These are phyloP conservation scores for Styela plicata DNA, from an alignment of 23 tunicate genomes.

Conservation along the genomic window DNA sequence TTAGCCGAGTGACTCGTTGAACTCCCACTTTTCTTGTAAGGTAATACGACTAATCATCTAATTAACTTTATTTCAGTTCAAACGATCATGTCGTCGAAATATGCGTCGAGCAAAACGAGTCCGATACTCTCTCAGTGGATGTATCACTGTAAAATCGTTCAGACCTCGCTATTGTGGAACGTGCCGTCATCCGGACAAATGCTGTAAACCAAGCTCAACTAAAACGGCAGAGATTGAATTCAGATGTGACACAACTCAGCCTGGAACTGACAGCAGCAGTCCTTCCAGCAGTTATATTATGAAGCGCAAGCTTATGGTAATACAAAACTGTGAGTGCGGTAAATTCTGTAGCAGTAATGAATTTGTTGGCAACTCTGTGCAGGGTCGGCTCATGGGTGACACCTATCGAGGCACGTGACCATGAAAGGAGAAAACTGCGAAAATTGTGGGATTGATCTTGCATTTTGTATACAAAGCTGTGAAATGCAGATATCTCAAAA, in stretches of 20 bases:
- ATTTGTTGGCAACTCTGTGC: background rate
- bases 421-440: too few relatives aligned
- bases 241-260: constrained; percentile 25
- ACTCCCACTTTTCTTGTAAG: too few relatives aligned
- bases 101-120: constrained; percentile 51
- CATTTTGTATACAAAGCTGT: too few relatives aligned
- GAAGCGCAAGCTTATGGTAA: constrained; percentile 20
- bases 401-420: background rate
- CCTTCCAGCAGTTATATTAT: background rate
- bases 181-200: constrained; percentile 47
- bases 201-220: constrained; percentile 62
- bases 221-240: constrained; percentile 58
- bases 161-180: constrained; percentile 77
- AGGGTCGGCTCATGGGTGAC: background rate
- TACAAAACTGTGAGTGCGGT: constrained; percentile 25
- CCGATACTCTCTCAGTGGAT: constrained; percentile 75
- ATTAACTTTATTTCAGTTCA: constrained; percentile 25
- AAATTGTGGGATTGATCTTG: too few relatives aligned
- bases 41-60: too few relatives aligned
- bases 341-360: constrained; percentile 11
- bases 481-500: too few relatives aligned
- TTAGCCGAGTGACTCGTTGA: too few relatives aligned
- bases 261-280: background rate
- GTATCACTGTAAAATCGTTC: constrained; percentile 59
- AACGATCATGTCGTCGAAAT: constrained; percentile 46